A percentile compares a stretch with the other conserved stretches of the same genome.
These are phyloP conservation scores for Micronycteris hirsuta DNA, from an alignment of 2,113 vertebrate species.

Conservation along the genomic window DNA sequence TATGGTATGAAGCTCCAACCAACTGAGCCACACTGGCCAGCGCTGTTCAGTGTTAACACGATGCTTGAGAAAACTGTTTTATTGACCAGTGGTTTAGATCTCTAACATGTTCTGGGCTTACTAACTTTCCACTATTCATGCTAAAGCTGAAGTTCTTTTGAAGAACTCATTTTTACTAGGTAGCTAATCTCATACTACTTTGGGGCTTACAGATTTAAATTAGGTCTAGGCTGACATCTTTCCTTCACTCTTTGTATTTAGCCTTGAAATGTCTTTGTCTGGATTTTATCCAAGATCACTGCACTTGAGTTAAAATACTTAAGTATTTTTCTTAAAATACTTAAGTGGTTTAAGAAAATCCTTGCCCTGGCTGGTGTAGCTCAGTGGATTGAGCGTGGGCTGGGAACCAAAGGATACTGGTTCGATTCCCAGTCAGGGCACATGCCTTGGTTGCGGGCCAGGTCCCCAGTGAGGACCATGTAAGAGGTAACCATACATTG, in stretches of 20 bases:
- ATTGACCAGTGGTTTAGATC: neutral
- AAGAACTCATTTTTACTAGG: neutral
- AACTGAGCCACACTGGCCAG: too few species aligned
- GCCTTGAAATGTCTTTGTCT: slow-evolving; percentile 4
- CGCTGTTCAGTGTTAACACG: neutral
- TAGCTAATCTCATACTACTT: slow-evolving; percentile 4
- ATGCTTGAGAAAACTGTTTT: neutral
- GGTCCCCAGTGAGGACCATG: too few species aligned
- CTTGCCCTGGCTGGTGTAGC: too few species aligned
- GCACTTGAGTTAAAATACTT: slow-evolving; percentile 1
- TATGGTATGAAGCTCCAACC: too few species aligned
- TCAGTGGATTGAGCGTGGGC: too few species aligned
- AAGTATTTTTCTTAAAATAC: neutral
- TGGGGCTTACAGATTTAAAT: neutral
- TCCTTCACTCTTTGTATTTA: neutral
- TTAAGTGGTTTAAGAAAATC: slow-evolving; percentile 20
- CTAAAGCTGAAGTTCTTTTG: slow-evolving; percentile 14
- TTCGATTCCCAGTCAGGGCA: too few species aligned
- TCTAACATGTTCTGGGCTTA: neutral
- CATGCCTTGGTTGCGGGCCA: too few species aligned
- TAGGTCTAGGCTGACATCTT: neutral
- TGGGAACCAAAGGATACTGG: too few species aligned
- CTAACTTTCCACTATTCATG: neutral
- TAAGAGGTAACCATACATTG: too few species aligned
- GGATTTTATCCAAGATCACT: slow-evolving; percentile 7